phyloP scores from a whole-genome alignment of 2,797 vertebrate genomes.

The Gallinago stenura region DNA sequence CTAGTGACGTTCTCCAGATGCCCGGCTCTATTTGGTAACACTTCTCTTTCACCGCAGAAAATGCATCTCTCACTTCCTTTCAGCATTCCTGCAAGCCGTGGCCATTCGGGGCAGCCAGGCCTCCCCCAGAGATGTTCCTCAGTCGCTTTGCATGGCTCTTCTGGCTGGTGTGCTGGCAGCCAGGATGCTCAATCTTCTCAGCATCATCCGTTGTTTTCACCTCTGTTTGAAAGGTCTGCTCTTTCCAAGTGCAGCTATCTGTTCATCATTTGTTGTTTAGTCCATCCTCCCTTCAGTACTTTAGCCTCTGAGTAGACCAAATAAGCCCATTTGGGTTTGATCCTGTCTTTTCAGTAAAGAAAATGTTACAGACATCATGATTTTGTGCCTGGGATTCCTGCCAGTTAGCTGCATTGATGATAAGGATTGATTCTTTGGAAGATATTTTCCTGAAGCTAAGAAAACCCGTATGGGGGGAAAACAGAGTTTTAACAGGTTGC shows the following conservation, averaged over 20 bases:
- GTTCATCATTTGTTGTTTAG: not conserved
- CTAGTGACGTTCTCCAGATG: not conserved
- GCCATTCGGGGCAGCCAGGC: not conserved
- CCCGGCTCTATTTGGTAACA: not conserved
- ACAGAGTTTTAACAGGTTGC: not conserved
- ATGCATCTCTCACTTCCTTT: not conserved
- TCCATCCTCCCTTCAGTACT: not conserved
- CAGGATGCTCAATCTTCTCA: accelerated
- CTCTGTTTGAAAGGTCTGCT: not conserved
- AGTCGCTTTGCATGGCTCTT: not conserved
- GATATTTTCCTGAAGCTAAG: not conserved
- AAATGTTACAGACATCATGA: not conserved
- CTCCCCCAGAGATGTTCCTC: not conserved
- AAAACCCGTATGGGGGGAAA: not conserved
- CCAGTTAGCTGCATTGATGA: not conserved
- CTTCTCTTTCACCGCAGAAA: not conserved
- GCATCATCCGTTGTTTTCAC: not conserved
- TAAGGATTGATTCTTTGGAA: not conserved
- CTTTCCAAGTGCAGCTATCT: not conserved
- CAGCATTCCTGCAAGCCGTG: not conserved
- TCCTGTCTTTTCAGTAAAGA: not conserved
- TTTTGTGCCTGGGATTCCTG: not conserved
- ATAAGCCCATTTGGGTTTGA: not conserved
- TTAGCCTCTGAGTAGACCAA: not conserved
- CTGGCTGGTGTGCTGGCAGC: not conserved